phyloP scores from a whole-genome alignment of 2,797 vertebrate species.

The Pangasius djambal region DNA sequence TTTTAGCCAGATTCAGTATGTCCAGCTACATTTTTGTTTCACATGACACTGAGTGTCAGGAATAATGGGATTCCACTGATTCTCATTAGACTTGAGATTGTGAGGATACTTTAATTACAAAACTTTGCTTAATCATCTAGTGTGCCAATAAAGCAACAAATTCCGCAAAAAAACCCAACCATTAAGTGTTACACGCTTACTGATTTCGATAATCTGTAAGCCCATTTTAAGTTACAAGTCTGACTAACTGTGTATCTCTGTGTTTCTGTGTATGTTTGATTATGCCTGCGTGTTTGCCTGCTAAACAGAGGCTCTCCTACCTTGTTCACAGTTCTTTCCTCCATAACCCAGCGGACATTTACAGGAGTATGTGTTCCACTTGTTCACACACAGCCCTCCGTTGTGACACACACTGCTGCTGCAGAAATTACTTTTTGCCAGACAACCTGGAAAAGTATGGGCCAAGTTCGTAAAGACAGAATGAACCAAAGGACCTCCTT shows the following conservation, averaged over 20 bases:
- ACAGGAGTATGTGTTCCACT: conserved; percentile 82
- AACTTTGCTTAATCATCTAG: not conserved
- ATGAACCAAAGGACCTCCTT: not conserved
- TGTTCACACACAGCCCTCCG: conserved; percentile 81
- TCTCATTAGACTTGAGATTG: not conserved
- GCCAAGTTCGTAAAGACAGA: not conserved
- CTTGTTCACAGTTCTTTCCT: conserved; percentile 88
- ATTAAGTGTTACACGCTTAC: not conserved
- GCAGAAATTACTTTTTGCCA: conserved; percentile 81
- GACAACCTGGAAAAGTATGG: conserved; percentile 74
- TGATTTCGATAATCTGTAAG: not conserved
- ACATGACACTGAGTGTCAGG: not conserved
- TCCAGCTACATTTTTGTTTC: not conserved
- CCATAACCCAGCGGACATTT: conserved; percentile 79
- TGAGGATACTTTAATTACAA: not conserved
- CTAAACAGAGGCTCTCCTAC: conserved; percentile 64
- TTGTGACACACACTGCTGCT: conserved; percentile 79
- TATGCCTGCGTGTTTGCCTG: not conserved
- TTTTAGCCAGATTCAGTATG: not conserved
- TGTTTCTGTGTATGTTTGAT: not conserved
- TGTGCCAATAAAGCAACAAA: not conserved
- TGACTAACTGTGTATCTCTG: conserved; percentile 28
- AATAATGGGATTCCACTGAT: not conserved
- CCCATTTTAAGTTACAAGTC: not conserved
- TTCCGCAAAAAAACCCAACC: not conserved